These are phyloP conservation scores for Platycnemis pennipes DNA, from an alignment of 2,888 invertebrate species.

Conservation along the genomic window DNA sequence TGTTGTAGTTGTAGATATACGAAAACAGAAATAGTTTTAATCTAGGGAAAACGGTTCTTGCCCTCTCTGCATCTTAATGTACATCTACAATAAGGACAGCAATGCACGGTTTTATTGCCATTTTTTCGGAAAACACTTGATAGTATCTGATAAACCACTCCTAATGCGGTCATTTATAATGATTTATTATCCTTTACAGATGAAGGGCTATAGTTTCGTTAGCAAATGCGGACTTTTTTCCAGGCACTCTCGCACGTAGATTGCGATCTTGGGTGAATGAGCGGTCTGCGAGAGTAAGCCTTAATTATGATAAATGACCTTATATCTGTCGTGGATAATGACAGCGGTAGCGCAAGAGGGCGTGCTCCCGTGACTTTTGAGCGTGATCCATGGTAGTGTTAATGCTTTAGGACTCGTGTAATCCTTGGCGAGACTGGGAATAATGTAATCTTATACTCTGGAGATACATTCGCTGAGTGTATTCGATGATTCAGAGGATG, in stretches of 20 bases:
- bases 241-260: not conserved
- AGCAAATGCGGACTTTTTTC: not conserved
- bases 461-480: not conserved
- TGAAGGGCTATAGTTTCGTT: not conserved
- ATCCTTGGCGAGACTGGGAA: not conserved
- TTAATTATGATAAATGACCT: constrained; percentile 9
- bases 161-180: not conserved
- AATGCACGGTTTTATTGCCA: not conserved
- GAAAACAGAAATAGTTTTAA: too few relatives aligned
- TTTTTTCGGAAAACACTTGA: not conserved
- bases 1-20: too few relatives aligned
- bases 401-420: not conserved
- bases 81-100: too few relatives aligned
- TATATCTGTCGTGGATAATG: not conserved
- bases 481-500: too few relatives aligned
- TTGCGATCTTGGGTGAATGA: not conserved
- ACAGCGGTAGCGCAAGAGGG: not conserved
- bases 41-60: too few relatives aligned
- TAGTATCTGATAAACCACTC: not conserved
- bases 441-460: not conserved
- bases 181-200: not conserved
- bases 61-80: too few relatives aligned
- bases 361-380: constrained; percentile 8
- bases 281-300: not conserved
- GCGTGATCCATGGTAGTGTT: not conserved